Base-by-base conservation (phyloP, 2,888 invertebrate species). In the Clanis bilineata region DNA sequence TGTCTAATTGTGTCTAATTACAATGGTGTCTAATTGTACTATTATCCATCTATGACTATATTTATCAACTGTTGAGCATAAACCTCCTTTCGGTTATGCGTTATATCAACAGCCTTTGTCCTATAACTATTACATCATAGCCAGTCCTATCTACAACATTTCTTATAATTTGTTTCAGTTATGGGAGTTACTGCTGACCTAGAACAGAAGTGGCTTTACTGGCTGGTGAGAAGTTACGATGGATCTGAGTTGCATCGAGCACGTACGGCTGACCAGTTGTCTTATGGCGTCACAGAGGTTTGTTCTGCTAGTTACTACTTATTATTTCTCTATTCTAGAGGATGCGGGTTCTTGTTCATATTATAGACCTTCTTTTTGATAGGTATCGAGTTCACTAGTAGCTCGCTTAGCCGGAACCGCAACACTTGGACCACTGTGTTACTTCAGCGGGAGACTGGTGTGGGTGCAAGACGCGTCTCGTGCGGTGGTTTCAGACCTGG, bases 111-210 rank as follows among this genome's bases (percentile, higher is more conserved):
- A n/a, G n/a, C n/a, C n/a, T n/a, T n/a, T n/a, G n/a, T n/a, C n/a
- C n/a, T n/a, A n/a, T n/a, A n/a, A n/a, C n/a, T n/a, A n/a, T n/a
- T n/a, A n/a, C n/a, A n/a, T n/a, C n/a, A n/a, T n/a, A n/a, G n/a
- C n/a, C n/a, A n/a, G n/a, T n/a, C n/a, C n/a, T n/a, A n/a, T n/a
- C n/a, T n/a, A n/a, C n/a, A n/a, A n/a, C n/a, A n/a, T n/a, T n/a
- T n/a, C n/a, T n/a, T n/a, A 39, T 64, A 28, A 51, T 51, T 59
- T 65, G 57, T 92, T 93, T 54, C 74, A 95, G 96, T 98, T 2
- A 96, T 96, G 94, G 97, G 98, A 0, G 90, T 98, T 56, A 96
- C 97, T 0, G 86, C 97, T 61, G 97, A 98, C 79, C 93, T 96
- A 57, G 95, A 96, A 70, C 94, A 94, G 74, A 95, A 95, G 75